Base-by-base conservation (phyloP, 2,888 invertebrate species). In the Harmothoe impar region DNA sequence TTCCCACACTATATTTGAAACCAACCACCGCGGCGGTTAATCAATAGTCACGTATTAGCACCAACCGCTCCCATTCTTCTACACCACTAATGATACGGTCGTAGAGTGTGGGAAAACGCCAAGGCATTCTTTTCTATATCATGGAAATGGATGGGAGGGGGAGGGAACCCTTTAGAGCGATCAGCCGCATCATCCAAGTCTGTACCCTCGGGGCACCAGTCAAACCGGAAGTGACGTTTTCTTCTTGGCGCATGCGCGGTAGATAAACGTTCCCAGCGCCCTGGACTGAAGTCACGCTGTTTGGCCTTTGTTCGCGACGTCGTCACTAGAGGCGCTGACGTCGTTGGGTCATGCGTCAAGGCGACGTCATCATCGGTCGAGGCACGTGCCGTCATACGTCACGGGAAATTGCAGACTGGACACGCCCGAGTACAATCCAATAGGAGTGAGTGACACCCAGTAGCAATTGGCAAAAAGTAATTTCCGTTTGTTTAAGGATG, bases 181-280 rank as follows among this genome's bases (percentile, higher is more conserved):
- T 62, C 62, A 20, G 5, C 3, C 43, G 3, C 43, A 43, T 43
- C 43, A 43, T 10, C n/a, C 43, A 7, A 43, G 43, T 43, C 43
- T 43, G 10, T 43, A 10, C 43, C 43, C 43, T 43, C 3, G 10
- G 10, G 43, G 43, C 43, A 43, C 43, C 10, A 10, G 43, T 43
- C 43, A 43, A 43, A 62, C 12, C 7, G 62, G 62, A 62, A 62
- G 62, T 62, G 20, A 62, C 62, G 62, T 62, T 62, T 62, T 62
- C 54, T 17, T n/a, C 43, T n/a, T n/a, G n/a, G 62, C 62, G 62
- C 62, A 62, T n/a, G 62, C 62, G 62, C 62, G n/a, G 62, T 62
- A 62, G n/a, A 62, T n/a, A 62, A 62, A 62, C 20, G 62, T n/a
- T 20, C 43, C 3, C 62, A n/a, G 62, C n/a, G 62, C n/a, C 7